Evolutionary conservation across 2,113 vertebrate species (phyloP).

Genomic region (Vulpes lagopus): DNA sequence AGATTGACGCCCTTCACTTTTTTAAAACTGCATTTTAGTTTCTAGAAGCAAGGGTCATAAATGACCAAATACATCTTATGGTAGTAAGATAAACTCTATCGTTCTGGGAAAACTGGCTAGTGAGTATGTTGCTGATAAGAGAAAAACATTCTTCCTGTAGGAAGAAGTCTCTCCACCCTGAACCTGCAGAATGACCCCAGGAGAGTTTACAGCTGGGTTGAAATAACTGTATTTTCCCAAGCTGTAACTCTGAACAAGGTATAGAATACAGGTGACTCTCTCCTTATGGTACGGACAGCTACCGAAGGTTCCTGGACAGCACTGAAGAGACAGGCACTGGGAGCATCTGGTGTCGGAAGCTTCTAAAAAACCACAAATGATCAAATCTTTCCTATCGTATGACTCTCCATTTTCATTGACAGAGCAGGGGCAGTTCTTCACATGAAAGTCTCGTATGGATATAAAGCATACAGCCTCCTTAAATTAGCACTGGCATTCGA

Average conservation of each 20-base stretch:
- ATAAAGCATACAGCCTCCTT: neutral
- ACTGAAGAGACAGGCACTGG: neutral
- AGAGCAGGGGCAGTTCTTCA: neutral
- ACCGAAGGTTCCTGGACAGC: neutral
- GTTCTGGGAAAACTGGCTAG: neutral
- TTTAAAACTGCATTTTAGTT: neutral
- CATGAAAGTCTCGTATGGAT: neutral
- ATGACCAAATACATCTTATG: neutral
- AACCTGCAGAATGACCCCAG: neutral
- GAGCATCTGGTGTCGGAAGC: neutral
- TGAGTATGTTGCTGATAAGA: neutral
- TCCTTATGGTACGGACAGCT: neutral
- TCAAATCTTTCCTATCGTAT: conserved; percentile 12
- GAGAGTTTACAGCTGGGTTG: conserved; percentile 14
- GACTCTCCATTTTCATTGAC: neutral
- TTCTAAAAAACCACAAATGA: neutral
- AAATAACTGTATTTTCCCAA: neutral
- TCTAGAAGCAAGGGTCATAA: neutral
- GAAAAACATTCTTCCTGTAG: neutral
- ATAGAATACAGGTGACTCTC: neutral
- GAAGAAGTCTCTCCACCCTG: neutral
- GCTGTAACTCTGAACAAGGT: neutral
- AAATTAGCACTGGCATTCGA: neutral
- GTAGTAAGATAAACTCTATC: conserved; percentile 27
- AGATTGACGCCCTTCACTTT: neutral